These are phyloP conservation scores for Protonibea diacanthus DNA, from an alignment of 2,797 vertebrate genomes.

Conservation along the genomic window DNA sequence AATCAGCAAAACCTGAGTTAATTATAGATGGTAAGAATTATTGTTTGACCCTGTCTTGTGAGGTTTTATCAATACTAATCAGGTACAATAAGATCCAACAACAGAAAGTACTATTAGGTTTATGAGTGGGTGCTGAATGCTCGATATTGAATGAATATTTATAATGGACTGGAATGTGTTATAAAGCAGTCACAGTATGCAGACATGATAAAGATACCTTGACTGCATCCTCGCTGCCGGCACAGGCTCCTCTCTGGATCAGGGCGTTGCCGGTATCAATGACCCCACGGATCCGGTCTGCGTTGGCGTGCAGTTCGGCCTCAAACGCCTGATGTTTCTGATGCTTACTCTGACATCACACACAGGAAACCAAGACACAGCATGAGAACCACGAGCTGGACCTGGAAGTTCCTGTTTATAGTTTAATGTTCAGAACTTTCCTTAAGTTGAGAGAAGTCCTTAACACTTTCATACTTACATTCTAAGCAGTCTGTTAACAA, in stretches of 20 bases:
- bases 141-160: background rate
- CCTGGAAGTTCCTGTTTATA: background rate
- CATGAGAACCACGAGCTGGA: slow-evolving; percentile 27
- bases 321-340: slow-evolving; percentile 99
- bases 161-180: background rate
- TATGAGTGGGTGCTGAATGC: background rate
- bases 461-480: slow-evolving; percentile 34
- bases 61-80: background rate
- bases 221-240: slow-evolving; percentile 97
- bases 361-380: slow-evolving; percentile 31
- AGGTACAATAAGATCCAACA: background rate
- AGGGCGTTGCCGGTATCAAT: slow-evolving; percentile 96
- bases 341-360: slow-evolving; percentile 92
- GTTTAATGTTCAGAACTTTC: background rate
- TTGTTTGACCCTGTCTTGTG: too few species aligned
- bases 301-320: slow-evolving; percentile 97
- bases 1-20: too few species aligned
- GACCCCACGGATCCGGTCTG: slow-evolving; percentile 95
- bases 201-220: slow-evolving; percentile 85
- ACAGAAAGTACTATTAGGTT: background rate
- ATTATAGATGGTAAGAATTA: too few species aligned
- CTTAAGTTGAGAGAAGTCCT: background rate
- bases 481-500: background rate
- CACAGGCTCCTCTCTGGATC: slow-evolving; percentile 96
- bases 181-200: background rate